Conservation (phyloP, 2,797 vertebrate species). For the Eulemur coronatus region DNA sequence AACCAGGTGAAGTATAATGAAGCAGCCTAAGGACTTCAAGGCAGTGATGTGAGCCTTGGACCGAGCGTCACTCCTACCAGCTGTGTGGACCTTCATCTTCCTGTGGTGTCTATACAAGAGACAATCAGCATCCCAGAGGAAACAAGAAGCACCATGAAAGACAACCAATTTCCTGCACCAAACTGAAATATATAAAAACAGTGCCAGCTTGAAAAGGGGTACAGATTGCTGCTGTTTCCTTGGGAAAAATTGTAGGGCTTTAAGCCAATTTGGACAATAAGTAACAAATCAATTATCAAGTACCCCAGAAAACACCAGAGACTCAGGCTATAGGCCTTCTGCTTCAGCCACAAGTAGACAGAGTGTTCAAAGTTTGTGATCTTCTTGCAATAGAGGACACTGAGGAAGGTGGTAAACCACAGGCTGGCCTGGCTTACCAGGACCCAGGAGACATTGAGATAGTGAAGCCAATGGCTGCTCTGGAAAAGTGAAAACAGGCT, state of each 20-base stretch:
- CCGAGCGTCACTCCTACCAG: background rate
- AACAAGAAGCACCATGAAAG: conserved; percentile 31
- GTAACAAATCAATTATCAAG: background rate
- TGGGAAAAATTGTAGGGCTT: background rate
- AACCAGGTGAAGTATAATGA: background rate
- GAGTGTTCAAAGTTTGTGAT: background rate
- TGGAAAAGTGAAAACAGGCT: background rate
- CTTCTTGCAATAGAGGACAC: conserved; percentile 42
- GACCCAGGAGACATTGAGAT: background rate
- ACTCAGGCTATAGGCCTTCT: background rate
- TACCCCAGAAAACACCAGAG: background rate
- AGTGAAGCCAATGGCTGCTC: background rate
- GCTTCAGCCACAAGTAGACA: conserved; percentile 50
- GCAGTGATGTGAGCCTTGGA: conserved; percentile 21
- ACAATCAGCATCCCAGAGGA: conserved; percentile 29
- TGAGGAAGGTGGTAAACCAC: conserved; percentile 28
- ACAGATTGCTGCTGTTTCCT: background rate
- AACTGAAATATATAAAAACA: background rate
- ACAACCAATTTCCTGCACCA: background rate
- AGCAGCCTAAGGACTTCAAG: conserved; percentile 44
- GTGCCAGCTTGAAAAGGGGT: background rate
- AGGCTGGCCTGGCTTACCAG: conserved; percentile 41
- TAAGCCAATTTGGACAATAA: background rate
- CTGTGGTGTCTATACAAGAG: conserved; percentile 30
- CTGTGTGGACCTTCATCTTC: conserved; percentile 12